A percentile compares a stretch with the other conserved stretches of the same genome.
Conservation (phyloP, 2,888 invertebrate species). For the Andrena dorsata region DNA sequence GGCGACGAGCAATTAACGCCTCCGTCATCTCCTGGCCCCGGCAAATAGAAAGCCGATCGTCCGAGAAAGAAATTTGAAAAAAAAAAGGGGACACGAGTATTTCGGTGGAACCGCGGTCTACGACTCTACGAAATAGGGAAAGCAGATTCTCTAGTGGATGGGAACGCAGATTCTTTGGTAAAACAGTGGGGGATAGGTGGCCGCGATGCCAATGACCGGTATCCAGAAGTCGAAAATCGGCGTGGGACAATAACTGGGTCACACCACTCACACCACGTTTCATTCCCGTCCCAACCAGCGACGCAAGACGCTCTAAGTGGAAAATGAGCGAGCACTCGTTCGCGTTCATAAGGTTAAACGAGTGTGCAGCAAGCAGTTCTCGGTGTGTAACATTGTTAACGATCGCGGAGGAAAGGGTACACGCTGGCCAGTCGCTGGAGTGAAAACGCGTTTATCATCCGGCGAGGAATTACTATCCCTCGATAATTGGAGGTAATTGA, state of each 20-base stretch:
- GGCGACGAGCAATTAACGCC: constrained; percentile 28
- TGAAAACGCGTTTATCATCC: constrained; percentile 48
- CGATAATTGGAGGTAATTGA: constrained; percentile 28
- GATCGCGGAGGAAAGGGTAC: constrained; percentile 26
- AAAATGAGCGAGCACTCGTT: constrained; percentile 66
- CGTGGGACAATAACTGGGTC: constrained; percentile 59
- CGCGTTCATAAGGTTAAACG: constrained; percentile 67
- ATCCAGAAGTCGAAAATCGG: constrained; percentile 46
- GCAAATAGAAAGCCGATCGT: too few species aligned
- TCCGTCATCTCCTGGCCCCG: background rate
- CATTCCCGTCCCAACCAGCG: constrained; percentile 48
- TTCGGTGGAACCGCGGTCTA: too few species aligned
- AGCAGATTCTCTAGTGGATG: background rate
- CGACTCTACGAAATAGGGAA: too few species aligned
- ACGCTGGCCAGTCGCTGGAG: background rate
- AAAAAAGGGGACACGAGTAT: too few species aligned
- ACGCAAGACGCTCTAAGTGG: constrained; percentile 61
- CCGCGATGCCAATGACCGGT: background rate
- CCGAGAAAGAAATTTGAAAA: too few species aligned
- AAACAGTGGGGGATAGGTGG: too few species aligned
- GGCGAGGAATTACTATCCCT: constrained; percentile 9
- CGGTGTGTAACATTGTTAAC: constrained; percentile 61
- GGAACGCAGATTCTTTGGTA: too few species aligned
- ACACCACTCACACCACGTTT: constrained; percentile 45
- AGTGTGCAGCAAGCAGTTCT: constrained; percentile 63